Evolutionary conservation across 2,888 invertebrate species (phyloP).

Genomic region (Galeopsomyia nigrocyanea): DNA sequence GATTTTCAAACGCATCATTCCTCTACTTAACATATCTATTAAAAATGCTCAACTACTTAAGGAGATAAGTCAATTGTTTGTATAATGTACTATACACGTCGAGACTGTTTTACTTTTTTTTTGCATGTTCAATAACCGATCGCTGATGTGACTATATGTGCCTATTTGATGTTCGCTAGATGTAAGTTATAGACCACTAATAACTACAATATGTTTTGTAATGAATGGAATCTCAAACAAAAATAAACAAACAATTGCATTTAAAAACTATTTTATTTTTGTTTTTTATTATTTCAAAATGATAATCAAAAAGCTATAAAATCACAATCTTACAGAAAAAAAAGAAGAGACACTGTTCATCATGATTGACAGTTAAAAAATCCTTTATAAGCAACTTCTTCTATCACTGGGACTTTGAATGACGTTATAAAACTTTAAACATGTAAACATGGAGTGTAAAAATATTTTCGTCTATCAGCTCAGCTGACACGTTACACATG

Average conservation of each 20-base stretch:
- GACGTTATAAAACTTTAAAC: too few species aligned
- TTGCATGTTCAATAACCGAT: too few species aligned
- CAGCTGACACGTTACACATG: too few species aligned
- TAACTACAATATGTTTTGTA: not conserved
- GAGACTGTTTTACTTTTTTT: too few species aligned
- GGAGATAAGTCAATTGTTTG: not conserved
- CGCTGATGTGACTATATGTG: not conserved
- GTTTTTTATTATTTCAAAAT: conserved; percentile 16
- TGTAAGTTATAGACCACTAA: not conserved
- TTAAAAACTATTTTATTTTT: conserved; percentile 12
- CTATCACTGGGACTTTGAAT: too few species aligned
- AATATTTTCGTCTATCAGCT: too few species aligned
- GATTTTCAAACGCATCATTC: too few species aligned
- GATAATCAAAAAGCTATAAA: conserved; percentile 9
- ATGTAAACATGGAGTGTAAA: too few species aligned
- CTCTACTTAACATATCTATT: conserved; percentile 3
- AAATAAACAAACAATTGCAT: conserved; percentile 23
- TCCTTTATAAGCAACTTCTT: too few species aligned
- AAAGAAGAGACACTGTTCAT: too few species aligned
- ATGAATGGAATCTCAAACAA: conserved; percentile 23
- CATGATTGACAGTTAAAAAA: too few species aligned
- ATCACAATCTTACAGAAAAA: not conserved
- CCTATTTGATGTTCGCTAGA: conserved; percentile 20
- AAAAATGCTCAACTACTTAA: conserved; percentile 23
- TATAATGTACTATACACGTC: not conserved